Evolutionary conservation across 2,888 invertebrate species (phyloP).

Genomic region (Kryphioiulus occultus): DNA sequence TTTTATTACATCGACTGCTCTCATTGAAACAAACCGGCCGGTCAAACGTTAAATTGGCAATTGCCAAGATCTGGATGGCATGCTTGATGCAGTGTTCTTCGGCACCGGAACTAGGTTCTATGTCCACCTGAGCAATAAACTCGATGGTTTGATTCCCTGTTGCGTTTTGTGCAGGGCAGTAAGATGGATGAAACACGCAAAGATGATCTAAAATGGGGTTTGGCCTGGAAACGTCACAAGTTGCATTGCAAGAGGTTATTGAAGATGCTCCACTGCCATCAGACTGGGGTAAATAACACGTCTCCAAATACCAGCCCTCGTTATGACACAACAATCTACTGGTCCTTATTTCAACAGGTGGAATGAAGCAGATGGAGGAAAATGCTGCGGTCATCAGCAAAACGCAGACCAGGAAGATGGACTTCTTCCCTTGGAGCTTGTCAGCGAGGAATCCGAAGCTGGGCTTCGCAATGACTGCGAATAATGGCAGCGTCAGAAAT

Average conservation of each 20-base stretch:
- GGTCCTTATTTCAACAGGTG: conserved; percentile 59
- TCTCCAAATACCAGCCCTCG: neutral
- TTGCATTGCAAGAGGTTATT: neutral
- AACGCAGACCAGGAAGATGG: conserved; percentile 76
- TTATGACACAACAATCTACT: neutral
- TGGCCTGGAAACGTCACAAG: neutral
- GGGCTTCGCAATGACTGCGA: conserved; percentile 81
- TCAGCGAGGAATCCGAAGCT: conserved; percentile 83
- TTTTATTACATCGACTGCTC: neutral
- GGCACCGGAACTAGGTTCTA: neutral
- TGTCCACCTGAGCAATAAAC: neutral
- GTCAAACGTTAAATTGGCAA: neutral
- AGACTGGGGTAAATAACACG: neutral
- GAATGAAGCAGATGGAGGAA: conserved; percentile 76
- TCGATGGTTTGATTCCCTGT: neutral
- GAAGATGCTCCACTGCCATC: neutral
- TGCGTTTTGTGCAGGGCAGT: neutral
- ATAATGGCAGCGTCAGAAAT: conserved; percentile 70
- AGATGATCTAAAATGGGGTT: neutral
- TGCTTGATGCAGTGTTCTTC: neutral
- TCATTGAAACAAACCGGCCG: neutral
- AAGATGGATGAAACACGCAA: neutral
- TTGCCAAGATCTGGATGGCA: neutral
- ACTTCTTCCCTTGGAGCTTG: conserved; percentile 76
- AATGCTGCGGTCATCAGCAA: conserved; percentile 75